phyloP scores from a whole-genome alignment of 2,113 vertebrate species.

The Mungos mungo region DNA sequence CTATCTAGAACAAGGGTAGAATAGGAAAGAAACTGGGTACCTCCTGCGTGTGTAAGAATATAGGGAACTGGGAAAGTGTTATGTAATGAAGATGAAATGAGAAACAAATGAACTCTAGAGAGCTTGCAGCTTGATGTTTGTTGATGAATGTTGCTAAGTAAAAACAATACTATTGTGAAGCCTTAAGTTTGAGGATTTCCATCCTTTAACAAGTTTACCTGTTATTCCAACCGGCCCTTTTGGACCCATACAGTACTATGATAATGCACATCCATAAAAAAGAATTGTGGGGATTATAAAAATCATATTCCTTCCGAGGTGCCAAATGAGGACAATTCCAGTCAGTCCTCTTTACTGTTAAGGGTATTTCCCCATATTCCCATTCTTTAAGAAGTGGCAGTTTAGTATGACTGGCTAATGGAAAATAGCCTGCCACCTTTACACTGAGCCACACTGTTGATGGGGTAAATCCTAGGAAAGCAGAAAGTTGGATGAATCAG shows the following conservation, averaged over 20 bases:
- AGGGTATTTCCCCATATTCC: neutral
- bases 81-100: conserved; percentile 1
- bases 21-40: neutral
- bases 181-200: conserved; percentile 31
- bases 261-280: neutral
- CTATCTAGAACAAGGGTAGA: neutral
- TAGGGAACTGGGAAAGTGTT: neutral
- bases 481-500: neutral
- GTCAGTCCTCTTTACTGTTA: neutral
- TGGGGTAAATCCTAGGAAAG: conserved; percentile 4
- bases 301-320: neutral
- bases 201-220: neutral
- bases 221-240: neutral
- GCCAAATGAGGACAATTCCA: conserved; percentile 14
- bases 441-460: neutral
- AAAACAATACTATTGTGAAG: neutral
- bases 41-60: neutral
- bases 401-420: neutral
- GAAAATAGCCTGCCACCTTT: conserved; percentile 7
- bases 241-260: neutral
- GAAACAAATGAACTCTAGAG: neutral
- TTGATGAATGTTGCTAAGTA: neutral
- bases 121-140: conserved; percentile 4
- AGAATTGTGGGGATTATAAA: neutral
- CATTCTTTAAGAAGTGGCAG: neutral